Evolutionary conservation across 2,113 vertebrate species (phyloP).

Genomic region (Mugil cephalus): DNA sequence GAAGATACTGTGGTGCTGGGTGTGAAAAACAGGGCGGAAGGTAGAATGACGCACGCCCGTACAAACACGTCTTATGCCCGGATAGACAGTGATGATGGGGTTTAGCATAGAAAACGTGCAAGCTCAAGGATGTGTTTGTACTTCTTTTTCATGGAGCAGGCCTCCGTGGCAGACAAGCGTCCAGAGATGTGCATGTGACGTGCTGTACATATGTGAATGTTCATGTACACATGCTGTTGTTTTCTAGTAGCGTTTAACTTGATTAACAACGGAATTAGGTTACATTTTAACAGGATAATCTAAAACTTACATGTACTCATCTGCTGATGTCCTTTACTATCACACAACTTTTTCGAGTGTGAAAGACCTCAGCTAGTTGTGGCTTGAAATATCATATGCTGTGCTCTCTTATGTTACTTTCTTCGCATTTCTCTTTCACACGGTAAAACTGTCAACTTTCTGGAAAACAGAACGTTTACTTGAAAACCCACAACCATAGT

Average conservation of each 20-base stretch:
- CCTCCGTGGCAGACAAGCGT: background rate
- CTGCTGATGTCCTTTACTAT: background rate
- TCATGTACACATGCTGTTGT: background rate
- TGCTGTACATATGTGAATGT: background rate
- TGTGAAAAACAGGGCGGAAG: constrained; percentile 42
- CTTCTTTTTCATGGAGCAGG: background rate
- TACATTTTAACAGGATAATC: background rate
- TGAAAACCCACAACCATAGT: background rate
- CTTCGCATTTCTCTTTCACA: constrained; percentile 24
- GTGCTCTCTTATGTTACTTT: constrained; percentile 3
- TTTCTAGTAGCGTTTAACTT: background rate
- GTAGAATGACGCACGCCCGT: background rate
- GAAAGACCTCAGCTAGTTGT: background rate
- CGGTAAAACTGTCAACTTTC: background rate
- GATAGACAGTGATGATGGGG: background rate
- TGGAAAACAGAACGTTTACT: background rate
- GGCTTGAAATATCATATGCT: constrained; percentile 14
- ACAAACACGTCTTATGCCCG: background rate
- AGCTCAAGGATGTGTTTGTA: background rate
- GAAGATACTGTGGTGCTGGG: constrained; percentile 16
- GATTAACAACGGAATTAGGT: too few species aligned
- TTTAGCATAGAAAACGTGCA: background rate
- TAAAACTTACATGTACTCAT: background rate
- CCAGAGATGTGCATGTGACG: background rate
- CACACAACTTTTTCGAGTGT: constrained; percentile 2